A percentile compares a stretch with the other conserved stretches of the same genome.
These are phyloP conservation scores for Melieria picta DNA, from an alignment of 2,888 invertebrate species.

Conservation along the genomic window DNA sequence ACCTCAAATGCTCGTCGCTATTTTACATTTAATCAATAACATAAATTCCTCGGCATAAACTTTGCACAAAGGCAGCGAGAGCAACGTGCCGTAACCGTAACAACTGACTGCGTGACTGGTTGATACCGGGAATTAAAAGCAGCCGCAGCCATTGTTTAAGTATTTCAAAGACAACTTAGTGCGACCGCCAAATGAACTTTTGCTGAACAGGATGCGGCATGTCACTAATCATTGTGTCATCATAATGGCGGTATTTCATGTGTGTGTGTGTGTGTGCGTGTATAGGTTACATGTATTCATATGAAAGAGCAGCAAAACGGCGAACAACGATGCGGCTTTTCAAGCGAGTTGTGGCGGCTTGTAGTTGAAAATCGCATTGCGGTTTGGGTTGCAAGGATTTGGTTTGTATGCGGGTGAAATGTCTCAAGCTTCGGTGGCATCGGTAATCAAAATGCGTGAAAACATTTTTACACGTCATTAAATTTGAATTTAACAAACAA, in stretches of 20 bases:
- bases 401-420: not conserved
- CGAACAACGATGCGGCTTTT: not conserved
- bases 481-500: constrained; percentile 39
- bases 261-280: not conserved
- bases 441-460: constrained; percentile 39
- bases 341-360: not conserved
- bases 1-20: not conserved
- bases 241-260: not conserved
- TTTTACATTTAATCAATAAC: not conserved
- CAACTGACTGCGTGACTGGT: not conserved
- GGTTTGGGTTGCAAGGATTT: not conserved
- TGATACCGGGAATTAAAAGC: not conserved
- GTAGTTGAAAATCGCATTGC: not conserved
- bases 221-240: constrained; percentile 4
- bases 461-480: constrained; percentile 43
- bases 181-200: not conserved
- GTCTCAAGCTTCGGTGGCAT: constrained; percentile 1
- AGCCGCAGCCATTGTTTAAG: not conserved
- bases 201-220: not conserved
- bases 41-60: not conserved
- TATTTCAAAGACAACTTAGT: not conserved
- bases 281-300: not conserved
- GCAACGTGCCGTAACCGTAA: constrained; percentile 7
- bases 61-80: not conserved
- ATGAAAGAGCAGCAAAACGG: not conserved